Conservation (phyloP, 2,888 invertebrate genomes). For the Agonopterix arenella region DNA sequence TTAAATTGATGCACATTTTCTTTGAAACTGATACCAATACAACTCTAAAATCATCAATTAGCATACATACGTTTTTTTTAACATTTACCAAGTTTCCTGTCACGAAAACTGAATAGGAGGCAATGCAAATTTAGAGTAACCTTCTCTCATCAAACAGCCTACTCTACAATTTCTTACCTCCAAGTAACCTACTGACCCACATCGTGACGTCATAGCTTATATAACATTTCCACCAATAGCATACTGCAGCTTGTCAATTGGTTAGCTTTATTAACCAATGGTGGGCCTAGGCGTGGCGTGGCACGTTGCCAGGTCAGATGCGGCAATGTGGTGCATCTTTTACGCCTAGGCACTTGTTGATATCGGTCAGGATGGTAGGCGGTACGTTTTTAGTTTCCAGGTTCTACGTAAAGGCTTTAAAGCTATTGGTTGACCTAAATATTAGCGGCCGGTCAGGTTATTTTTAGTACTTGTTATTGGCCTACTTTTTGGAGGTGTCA, state of each 20-base stretch:
- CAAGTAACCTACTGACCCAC: conserved; percentile 45
- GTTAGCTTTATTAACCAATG: conserved; percentile 74
- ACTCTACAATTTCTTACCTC: no score
- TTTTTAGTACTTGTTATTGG: no score
- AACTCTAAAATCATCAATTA: no score
- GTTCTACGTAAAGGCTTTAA: no score
- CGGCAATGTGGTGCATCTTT: conserved; percentile 39
- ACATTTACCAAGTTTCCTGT: no score
- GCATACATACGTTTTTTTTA: no score
- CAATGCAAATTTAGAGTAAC: background rate
- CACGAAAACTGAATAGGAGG: no score
- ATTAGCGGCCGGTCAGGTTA: no score
- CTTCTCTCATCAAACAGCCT: conserved; percentile 6
- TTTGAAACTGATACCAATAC: no score
- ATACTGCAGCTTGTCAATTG: conserved; percentile 68
- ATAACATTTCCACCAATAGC: conserved; percentile 57
- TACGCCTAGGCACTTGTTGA: conserved; percentile 63
- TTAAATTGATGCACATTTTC: no score
- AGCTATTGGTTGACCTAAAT: no score
- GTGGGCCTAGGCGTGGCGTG: conserved; percentile 72
- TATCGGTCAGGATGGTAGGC: conserved; percentile 18
- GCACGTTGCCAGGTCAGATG: conserved; percentile 60
- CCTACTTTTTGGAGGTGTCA: no score
- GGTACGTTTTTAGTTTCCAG: conserved; percentile 20
- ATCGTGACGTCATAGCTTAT: conserved; percentile 51